Percentiles rank a stretch among this genome's conserved stretches.
Conservation (phyloP, 2,113 vertebrate species). For the Pyxicephalus adspersus region DNA sequence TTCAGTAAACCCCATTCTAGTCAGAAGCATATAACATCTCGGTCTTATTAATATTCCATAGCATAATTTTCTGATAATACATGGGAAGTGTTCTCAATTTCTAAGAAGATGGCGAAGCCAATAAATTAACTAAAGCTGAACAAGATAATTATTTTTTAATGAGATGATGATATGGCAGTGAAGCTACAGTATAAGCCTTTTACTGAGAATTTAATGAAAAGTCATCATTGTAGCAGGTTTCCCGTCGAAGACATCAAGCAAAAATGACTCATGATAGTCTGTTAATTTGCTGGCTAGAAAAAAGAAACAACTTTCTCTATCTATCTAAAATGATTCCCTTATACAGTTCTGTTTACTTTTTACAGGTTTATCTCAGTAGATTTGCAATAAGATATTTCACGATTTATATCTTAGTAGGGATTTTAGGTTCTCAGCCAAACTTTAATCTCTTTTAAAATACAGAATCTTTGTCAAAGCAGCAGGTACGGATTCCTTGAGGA, state of each 20-base stretch:
- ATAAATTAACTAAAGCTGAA: conserved; percentile 6
- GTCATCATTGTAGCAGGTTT: background rate
- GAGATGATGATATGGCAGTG: conserved; percentile 15
- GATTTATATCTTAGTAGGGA: background rate
- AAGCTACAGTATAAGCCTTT: background rate
- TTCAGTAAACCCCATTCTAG: background rate
- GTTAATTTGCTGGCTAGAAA: background rate
- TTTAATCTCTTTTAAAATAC: background rate
- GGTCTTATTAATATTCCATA: background rate
- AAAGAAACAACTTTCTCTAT: background rate
- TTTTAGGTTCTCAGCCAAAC: background rate
- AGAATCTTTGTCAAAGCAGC: no score
- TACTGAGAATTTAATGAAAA: conserved; percentile 19
- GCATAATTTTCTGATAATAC: background rate
- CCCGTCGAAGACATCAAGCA: background rate
- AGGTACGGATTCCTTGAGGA: no score
- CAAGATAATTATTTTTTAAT: conserved; percentile 34
- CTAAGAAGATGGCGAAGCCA: background rate
- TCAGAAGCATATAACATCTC: no score
- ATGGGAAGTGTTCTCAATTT: background rate
- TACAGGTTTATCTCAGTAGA: background rate
- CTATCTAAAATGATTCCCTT: background rate
- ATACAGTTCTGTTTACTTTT: no score
- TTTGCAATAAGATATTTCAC: background rate
- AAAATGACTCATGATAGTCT: background rate